phyloP scores from a whole-genome alignment of 1,140 invertebrate genomes.

The Drosophila simulans region DNA sequence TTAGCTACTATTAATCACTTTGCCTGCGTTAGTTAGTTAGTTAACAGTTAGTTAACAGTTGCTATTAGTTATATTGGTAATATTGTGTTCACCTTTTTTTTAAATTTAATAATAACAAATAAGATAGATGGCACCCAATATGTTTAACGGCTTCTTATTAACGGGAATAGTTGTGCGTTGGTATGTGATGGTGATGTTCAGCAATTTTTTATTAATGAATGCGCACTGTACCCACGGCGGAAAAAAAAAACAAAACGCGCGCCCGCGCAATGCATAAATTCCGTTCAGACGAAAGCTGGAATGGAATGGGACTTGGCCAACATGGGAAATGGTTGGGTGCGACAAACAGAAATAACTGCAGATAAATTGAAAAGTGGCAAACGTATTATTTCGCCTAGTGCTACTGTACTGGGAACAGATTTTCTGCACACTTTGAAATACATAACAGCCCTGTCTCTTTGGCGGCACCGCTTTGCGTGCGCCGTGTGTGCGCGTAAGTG shows the following conservation, averaged over 20 bases:
- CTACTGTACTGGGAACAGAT: conserved; percentile 29
- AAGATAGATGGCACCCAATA: too few species aligned
- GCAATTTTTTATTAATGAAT: background rate
- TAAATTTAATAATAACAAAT: background rate
- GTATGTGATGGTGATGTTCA: too few species aligned
- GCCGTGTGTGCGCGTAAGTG: conserved; percentile 22
- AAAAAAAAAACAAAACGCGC: conserved; percentile 15
- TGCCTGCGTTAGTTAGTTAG: background rate
- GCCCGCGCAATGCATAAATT: conserved; percentile 12
- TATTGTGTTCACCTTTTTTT: too few species aligned
- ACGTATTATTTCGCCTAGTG: conserved; percentile 3
- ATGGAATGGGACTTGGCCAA: background rate
- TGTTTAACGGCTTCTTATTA: too few species aligned
- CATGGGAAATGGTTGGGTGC: background rate
- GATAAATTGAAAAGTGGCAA: too few species aligned
- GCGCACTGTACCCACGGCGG: conserved; percentile 8
- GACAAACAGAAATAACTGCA: background rate
- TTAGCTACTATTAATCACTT: conserved; percentile 1
- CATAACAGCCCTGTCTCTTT: conserved; percentile 41
- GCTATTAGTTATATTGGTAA: background rate
- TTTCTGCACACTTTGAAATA: background rate
- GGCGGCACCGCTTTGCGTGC: conserved; percentile 37
- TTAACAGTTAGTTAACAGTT: background rate
- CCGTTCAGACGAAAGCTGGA: background rate
- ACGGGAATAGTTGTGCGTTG: too few species aligned